Evolutionary conservation across 2,797 vertebrate species (phyloP), one percentile per base, ranked within the genome.

Genomic region (Hoplostethus mediterraneus): DNA sequence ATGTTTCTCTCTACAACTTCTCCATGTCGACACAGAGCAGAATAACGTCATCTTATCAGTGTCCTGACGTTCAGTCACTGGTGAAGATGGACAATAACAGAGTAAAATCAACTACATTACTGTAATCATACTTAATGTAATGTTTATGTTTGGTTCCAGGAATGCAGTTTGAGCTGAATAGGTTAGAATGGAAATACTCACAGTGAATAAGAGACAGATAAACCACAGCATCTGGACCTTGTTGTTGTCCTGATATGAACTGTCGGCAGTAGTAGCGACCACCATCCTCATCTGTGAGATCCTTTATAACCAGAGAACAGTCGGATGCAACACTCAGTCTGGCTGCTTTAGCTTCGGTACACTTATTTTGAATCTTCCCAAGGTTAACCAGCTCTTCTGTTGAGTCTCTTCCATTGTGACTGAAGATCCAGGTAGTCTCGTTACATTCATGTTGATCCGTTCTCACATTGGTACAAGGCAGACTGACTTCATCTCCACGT

Each of bases 231-330:
- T n/a, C 5, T 30, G 1, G 0, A 12, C n/a, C n/a, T n/a, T 13
- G 2, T 12, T 7, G 1, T 21, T 0, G 0, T 45, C 28, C 58
- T 31, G 54, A 56, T 17, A 0, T 7, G 5, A 2, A 30, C 10
- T 48, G 45, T 67, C 3, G 31, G 66, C 61, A 80, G n/a, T 0
- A 0, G 47, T 84, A 86, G 1, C 0, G 1, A 52, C 75, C 81
- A 17, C 0, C 0, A 52, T 67, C 64, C 31, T 25, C 2, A 0
- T 44, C 21, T 16, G 10, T 57, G 8, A 67, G 1, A 0, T 14
- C 62, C 76, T 73, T 62, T 38, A 87, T 53, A 25, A 63, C 40
- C 79, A 86, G 76, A 82, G 68, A 82, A 73, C 82, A 87, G 25
- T 69, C 13, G 0, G 2, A 8, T 61, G 69, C 25, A 9, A 87